A percentile compares a stretch with the other conserved stretches of the same genome.
Evolutionary conservation across 2,113 vertebrate genomes (phyloP).

Genomic region (Callopanchax toddi): DNA sequence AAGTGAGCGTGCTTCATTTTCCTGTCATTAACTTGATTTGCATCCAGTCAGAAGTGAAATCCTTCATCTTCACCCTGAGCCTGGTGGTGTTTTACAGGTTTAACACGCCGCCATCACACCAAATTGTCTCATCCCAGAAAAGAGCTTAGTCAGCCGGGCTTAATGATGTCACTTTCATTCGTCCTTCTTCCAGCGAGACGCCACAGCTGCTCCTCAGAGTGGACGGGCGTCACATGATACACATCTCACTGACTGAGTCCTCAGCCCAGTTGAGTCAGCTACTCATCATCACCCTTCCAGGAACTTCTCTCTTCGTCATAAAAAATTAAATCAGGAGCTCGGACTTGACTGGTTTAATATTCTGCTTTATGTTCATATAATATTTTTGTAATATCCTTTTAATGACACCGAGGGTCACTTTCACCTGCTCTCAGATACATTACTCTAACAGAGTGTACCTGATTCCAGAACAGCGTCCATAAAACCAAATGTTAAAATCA

Average conservation of each 20-base stretch:
- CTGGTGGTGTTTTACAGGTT: slow-evolving; percentile 10
- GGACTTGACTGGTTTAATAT: background rate
- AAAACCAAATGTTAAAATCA: slow-evolving; percentile 2
- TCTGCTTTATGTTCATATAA: background rate
- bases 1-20: background rate
- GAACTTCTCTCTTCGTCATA: slow-evolving; percentile 17
- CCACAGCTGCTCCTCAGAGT: slow-evolving; percentile 11
- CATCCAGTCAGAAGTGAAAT: background rate
- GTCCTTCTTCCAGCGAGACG: slow-evolving; percentile 33
- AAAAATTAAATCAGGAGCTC: slow-evolving; percentile 2
- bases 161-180: slow-evolving; percentile 49
- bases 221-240: slow-evolving; percentile 41
- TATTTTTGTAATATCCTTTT: slow-evolving; percentile 16
- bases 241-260: slow-evolving; percentile 20
- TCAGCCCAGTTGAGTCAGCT: slow-evolving; percentile 24
- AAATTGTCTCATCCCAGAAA: background rate
- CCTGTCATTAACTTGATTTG: slow-evolving; percentile 9
- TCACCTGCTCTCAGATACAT: slow-evolving; percentile 2
- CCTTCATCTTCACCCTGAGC: background rate
- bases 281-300: slow-evolving; percentile 26
- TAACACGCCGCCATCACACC: background rate
- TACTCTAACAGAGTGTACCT: background rate
- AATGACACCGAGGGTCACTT: background rate
- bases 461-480: background rate
- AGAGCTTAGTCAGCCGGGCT: slow-evolving; percentile 32